These are phyloP conservation scores for Trinectes maculatus DNA, from an alignment of 2,113 vertebrate species.

Conservation along the genomic window DNA sequence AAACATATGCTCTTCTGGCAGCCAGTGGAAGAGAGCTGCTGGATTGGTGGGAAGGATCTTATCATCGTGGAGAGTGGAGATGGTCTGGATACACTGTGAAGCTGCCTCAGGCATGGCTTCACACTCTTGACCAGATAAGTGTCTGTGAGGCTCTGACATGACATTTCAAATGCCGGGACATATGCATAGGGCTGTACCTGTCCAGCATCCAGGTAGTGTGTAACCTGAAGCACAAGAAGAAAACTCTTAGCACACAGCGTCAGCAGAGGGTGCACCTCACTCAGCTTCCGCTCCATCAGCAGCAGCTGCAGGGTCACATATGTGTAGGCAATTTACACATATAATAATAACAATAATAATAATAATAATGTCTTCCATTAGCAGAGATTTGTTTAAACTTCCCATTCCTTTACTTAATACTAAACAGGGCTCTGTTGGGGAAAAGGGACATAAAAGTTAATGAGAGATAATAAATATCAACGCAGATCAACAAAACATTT, in stretches of 20 bases:
- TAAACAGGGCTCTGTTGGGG: slow-evolving; percentile 39
- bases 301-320: slow-evolving; percentile 80
- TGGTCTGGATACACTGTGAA: slow-evolving; percentile 97
- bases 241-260: slow-evolving; percentile 90
- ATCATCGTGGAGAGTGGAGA: slow-evolving; percentile 91
- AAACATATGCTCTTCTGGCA: slow-evolving; percentile 96
- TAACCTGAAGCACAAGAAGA: slow-evolving; percentile 95
- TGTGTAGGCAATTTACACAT: not conserved
- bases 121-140: slow-evolving; percentile 87
- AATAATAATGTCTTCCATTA: slow-evolving; percentile 82
- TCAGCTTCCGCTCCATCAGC: slow-evolving; percentile 92
- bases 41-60: slow-evolving; percentile 94
- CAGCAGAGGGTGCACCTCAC: slow-evolving; percentile 91
- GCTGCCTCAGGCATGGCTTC: slow-evolving; percentile 93
- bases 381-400: slow-evolving; percentile 61
- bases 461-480: not conserved
- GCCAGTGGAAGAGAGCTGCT: slow-evolving; percentile 93
- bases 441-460: slow-evolving; percentile 4
- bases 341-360: not conserved
- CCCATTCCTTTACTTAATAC: slow-evolving; percentile 53
- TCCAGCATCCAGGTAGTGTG: slow-evolving; percentile 92
- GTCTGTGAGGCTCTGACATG: not conserved
- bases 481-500: not conserved
- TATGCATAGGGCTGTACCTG: slow-evolving; percentile 79
- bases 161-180: not conserved